Evolutionary conservation across 2,888 invertebrate genomes (phyloP).

Genomic region (Gastracanthus pulcherrimus): DNA sequence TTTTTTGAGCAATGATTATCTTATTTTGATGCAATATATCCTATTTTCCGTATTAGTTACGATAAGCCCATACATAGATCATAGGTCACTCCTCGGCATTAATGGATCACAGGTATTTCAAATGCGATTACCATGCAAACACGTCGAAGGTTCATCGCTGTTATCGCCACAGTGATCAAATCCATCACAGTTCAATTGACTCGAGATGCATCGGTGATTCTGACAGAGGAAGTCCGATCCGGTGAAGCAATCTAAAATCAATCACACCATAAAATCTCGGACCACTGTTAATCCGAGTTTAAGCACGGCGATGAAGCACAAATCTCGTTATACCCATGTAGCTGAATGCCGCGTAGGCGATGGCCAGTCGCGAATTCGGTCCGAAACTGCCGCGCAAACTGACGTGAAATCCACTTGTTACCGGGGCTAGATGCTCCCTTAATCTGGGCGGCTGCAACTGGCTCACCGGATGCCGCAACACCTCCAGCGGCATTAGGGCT

Average conservation of each 20-base stretch:
- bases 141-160: conserved; percentile 84
- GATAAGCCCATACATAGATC: no score
- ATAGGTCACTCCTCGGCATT: no score
- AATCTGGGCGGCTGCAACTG: conserved; percentile 71
- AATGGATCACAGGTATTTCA: no score
- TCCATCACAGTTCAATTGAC: conserved; percentile 85
- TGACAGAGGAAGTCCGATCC: conserved; percentile 85
- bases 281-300: neutral
- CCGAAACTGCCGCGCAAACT: conserved; percentile 83
- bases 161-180: conserved; percentile 88
- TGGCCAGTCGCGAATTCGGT: conserved; percentile 82
- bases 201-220: conserved; percentile 85
- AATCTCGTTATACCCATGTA: conserved; percentile 80
- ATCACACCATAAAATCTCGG: neutral
- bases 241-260: conserved; percentile 81
- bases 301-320: no score
- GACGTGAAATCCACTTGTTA: conserved; percentile 84
- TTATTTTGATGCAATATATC: no score
- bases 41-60: no score
- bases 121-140: conserved; percentile 79
- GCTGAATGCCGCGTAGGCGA: conserved; percentile 85
- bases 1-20: no score
- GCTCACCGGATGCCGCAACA: conserved; percentile 79
- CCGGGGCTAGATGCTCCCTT: conserved; percentile 82
- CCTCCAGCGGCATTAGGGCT: conserved; percentile 81